phyloP scores from a whole-genome alignment of 2,888 invertebrate genomes.

The Chrysotoxum bicinctum region DNA sequence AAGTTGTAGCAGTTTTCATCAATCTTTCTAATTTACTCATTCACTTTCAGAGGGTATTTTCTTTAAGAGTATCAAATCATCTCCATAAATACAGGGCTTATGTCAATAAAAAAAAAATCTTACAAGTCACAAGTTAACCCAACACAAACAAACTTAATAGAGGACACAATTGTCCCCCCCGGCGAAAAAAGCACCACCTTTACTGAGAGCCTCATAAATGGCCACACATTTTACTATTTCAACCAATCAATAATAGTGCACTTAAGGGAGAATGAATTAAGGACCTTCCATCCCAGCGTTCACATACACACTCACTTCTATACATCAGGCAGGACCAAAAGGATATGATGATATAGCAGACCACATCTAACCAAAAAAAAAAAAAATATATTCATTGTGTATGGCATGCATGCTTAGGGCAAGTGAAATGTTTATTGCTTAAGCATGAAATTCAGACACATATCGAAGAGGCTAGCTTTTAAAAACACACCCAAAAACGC shows the following conservation, averaged over 20 bases:
- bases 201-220: conserved; percentile 27
- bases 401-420: conserved; percentile 70
- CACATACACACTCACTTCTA: background rate
- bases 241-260: conserved; percentile 71
- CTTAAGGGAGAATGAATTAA: conserved; percentile 70
- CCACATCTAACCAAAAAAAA: conserved; percentile 63
- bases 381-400: conserved; percentile 69
- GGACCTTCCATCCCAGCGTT: conserved; percentile 33
- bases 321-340: conserved; percentile 41
- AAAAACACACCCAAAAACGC: conserved; percentile 45
- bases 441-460: conserved; percentile 68
- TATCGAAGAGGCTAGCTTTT: conserved; percentile 58
- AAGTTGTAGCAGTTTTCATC: conserved; percentile 35
- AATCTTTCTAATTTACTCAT: conserved; percentile 38
- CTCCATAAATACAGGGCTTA: conserved; percentile 66
- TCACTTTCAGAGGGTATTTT: conserved; percentile 25
- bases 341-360: conserved; percentile 40
- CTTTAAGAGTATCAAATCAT: conserved; percentile 43
- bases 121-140: background rate
- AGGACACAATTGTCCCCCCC: background rate
- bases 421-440: conserved; percentile 68
- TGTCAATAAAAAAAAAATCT: conserved; percentile 39
- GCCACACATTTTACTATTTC: conserved; percentile 26
- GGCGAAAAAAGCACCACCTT: background rate
- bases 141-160: background rate